Base-by-base conservation (phyloP, 2,113 vertebrate species). In the Perognathus longimembris region DNA sequence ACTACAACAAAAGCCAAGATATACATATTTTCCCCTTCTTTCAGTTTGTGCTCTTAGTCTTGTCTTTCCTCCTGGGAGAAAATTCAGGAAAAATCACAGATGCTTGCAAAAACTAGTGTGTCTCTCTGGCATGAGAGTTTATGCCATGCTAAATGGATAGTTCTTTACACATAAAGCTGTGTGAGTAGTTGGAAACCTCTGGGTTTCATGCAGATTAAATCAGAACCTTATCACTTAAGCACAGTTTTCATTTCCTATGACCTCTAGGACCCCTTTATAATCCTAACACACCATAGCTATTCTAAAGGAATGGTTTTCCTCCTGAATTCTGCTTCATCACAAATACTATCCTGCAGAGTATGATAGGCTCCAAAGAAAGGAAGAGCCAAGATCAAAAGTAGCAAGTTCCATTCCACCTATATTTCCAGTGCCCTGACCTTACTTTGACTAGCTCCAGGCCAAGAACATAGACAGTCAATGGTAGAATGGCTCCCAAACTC, bases 201-300 rank as follows among this genome's bases (percentile, higher is more conserved):
- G 74, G 81, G 86, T 97, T 94, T 95, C 77, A 90, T 93, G 85
- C 38, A 82, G 50, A 88, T 92, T 97, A 96, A 95, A 96, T 96
- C 94, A 97, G 91, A 94, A 77, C 85, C 59, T 92, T 85, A 88
- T 94, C 67, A 83, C 76, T 96, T 90, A 89, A 96, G 85, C 82
- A 84, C 59, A 73, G 86, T 81, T 87, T 88, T 97, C 71, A 77
- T 91, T 96, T 93, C 59, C 59, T 66, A 0, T 89, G 73, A 95
- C 93, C 79, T 95, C 40, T 5, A 14, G 57, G 82, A 79, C 54
- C 36, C 26, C 59, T 81, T 5, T 87, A 14, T 85, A 66, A 95
- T 93, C 94, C 88, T 85, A 89, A 90, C 94, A 90, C 94, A 95
- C 50, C 80, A 90, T 2, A 92, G 36, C 81, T 97, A 61, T 89